Base-by-base conservation (phyloP, 1,140 invertebrate genomes). In the Papilio xuthus region DNA sequence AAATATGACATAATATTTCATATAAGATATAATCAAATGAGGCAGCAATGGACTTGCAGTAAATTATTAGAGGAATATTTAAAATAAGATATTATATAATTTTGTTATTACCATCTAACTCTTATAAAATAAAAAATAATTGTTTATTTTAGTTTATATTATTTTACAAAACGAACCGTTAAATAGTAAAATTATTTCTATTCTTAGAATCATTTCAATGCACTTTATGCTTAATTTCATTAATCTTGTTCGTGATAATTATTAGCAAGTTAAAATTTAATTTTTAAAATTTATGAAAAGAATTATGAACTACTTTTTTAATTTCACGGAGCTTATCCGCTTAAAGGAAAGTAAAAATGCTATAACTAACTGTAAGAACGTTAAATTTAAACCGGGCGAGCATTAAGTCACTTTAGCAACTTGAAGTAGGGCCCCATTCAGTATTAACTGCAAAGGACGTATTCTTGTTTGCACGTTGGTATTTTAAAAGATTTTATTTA, bases 261-360 rank as follows among this genome's bases (percentile, higher is more conserved):
- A 60, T 23, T 7, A 60, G 56, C 20, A 26, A 23, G 26, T 60
- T 60, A 12, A 26, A 60, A 67, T 6, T 67, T 15, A 67, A 67
- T 28, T 15, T 67, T 67, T 4, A 50, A 50, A 67, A 67, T 67
- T 67, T 67, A 15, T 67, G 60, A 67, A 67, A 67, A 67, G 60
- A 28, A 28, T 67, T 67, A 67, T 67, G 26, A 67, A 67, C 13
- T 67, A 32, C 4, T 67, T 67, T 67, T 67, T 32, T 67, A 67
- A 67, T 67, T 67, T 67, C 60, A 67, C 60, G 60, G 26, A 6
- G 60, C 60, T 67, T 67, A 67, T 67, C 60, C 60, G 60, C 26
- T 67, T 28, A 67, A 67, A 67, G 60, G 60, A 67, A 67, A 67
- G 60, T 67, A 67, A 67, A 67, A 67, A 67, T 28, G 60, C 60